These are phyloP conservation scores for Pseudanteris insignis DNA, from an alignment of 2,888 invertebrate genomes.

Conservation along the genomic window DNA sequence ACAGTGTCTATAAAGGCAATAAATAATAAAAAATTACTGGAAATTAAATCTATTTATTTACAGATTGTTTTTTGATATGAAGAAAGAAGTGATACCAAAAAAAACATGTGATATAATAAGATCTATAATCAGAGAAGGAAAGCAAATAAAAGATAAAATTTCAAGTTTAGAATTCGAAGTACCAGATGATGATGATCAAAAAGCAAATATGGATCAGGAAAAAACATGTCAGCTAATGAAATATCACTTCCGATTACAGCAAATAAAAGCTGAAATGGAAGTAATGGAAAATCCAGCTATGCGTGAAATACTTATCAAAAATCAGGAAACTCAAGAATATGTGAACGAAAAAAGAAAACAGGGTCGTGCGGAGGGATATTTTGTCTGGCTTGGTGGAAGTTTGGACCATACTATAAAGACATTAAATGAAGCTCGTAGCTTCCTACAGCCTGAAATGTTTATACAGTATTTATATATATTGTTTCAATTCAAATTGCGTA, in stretches of 20 bases:
- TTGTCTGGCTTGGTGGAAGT: conserved; percentile 67
- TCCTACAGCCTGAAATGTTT: conserved; percentile 60
- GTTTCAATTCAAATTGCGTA: no score
- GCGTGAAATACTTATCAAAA: conserved; percentile 65
- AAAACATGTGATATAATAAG: conserved; percentile 69
- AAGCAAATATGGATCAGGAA: conserved; percentile 54
- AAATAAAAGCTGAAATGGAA: conserved; percentile 71
- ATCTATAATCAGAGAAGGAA: conserved; percentile 69
- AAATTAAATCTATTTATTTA: no score
- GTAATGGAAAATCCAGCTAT: conserved; percentile 71
- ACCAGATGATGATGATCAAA: conserved; percentile 55
- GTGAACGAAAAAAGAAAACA: conserved; percentile 48
- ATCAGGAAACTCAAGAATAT: conserved; percentile 50
- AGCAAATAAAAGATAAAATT: conserved; percentile 68
- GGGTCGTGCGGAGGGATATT: conserved; percentile 58
- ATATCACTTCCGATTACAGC: conserved; percentile 69
- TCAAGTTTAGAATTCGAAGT: conserved; percentile 65
- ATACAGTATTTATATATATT: conserved; percentile 68
- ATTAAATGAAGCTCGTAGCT: conserved; percentile 64
- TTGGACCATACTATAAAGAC: conserved; percentile 67
- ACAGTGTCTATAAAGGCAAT: no score
- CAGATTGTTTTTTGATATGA: conserved; percentile 71
- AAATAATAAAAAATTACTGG: no score
- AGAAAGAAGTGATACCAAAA: conserved; percentile 68
- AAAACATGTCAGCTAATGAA: conserved; percentile 68